phyloP scores from a whole-genome alignment of 2,888 invertebrate genomes.

The Parthenolecanium corni region DNA sequence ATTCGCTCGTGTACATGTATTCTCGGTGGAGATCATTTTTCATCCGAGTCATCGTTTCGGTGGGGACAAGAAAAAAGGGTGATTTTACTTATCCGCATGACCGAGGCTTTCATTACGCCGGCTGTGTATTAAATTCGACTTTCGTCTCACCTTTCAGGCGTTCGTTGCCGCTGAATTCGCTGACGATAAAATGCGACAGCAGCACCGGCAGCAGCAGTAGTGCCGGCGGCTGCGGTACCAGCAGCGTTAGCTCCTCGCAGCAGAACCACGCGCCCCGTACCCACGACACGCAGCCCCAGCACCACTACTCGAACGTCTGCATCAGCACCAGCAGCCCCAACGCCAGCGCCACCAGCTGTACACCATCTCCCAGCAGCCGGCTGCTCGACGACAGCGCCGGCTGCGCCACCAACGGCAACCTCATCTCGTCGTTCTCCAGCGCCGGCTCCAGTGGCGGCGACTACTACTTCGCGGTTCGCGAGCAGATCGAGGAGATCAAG shows the following conservation, averaged over 20 bases:
- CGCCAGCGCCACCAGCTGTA: constrained; percentile 32
- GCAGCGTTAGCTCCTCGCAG: no score
- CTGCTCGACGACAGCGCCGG: constrained; percentile 8
- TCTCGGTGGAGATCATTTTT: no score
- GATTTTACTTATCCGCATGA: no score
- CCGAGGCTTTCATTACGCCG: no score
- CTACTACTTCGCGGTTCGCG: constrained; percentile 29
- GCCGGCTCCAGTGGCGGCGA: constrained; percentile 29
- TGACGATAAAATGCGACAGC: constrained; percentile 5
- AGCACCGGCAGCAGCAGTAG: no score
- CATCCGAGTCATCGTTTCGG: no score
- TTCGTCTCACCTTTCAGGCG: neutral
- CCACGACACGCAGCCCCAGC: neutral
- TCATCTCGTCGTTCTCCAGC: neutral
- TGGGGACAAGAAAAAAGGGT: no score
- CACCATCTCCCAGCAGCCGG: constrained; percentile 32
- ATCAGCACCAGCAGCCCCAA: neutral
- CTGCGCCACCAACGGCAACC: neutral
- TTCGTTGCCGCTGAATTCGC: constrained; percentile 1
- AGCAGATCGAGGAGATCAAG: constrained; percentile 27
- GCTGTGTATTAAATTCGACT: no score
- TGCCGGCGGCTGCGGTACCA: no score
- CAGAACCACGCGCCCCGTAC: no score
- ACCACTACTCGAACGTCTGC: constrained; percentile 13
- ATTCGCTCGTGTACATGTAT: no score